Conservation (phyloP, 2,888 invertebrate species). For the Rhopalosiphum nymphaeae region DNA sequence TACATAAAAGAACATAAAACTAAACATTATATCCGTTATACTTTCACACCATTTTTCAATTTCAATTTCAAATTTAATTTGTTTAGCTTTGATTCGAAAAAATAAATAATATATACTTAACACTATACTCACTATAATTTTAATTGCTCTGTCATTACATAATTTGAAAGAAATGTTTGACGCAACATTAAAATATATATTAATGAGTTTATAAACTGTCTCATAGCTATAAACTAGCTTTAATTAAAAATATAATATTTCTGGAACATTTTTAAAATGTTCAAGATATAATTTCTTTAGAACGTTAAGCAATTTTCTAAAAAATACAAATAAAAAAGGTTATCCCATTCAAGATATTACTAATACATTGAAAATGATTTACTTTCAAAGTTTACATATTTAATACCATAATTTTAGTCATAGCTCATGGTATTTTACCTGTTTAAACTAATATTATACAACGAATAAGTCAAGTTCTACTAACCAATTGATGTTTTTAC, state of each 20-base stretch:
- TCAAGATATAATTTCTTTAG: too few species aligned
- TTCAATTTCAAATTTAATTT: neutral
- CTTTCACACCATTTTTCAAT: neutral
- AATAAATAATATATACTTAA: neutral
- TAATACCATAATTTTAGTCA: neutral
- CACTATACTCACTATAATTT: neutral
- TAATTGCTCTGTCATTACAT: neutral
- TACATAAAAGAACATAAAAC: slow-evolving; percentile 38
- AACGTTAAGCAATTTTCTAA: neutral
- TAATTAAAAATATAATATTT: too few species aligned
- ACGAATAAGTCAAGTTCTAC: neutral
- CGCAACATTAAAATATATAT: neutral
- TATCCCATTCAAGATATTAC: neutral
- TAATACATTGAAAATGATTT: neutral
- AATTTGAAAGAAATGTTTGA: neutral
- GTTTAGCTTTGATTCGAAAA: neutral
- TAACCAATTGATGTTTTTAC: neutral
- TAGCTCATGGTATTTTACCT: neutral
- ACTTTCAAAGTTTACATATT: neutral
- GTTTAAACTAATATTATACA: neutral
- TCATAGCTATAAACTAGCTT: neutral
- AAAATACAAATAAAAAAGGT: neutral
- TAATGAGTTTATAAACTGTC: neutral
- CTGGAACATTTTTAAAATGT: too few species aligned
- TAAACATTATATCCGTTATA: neutral